Evolutionary conservation across 2,888 invertebrate species (phyloP).

Genomic region (Netelia fuscicornis): DNA sequence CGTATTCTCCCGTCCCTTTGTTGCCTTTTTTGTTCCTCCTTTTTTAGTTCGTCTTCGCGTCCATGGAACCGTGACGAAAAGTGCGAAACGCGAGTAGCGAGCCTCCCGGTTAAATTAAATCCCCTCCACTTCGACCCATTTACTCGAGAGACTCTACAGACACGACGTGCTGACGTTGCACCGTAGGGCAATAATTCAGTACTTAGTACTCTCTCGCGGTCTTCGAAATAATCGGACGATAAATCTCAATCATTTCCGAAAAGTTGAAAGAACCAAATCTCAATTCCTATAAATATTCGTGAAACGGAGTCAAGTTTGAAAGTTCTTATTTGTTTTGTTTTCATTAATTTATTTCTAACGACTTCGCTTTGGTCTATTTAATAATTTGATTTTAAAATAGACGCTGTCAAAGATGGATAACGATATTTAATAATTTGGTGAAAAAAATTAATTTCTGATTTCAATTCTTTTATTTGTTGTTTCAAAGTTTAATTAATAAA

Average conservation of each 20-base stretch:
- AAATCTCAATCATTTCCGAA: constrained; percentile 59
- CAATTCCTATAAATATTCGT: constrained; percentile 38
- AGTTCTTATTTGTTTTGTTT: neutral
- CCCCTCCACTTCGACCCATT: neutral
- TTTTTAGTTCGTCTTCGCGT: constrained; percentile 7
- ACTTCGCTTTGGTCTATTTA: neutral
- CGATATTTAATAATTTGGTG: no score
- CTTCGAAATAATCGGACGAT: constrained; percentile 27
- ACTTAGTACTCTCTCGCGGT: neutral
- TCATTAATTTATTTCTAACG: neutral
- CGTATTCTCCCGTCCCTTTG: constrained; percentile 8
- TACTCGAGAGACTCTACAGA: constrained; percentile 21
- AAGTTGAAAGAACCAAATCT: constrained; percentile 33
- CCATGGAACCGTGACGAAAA: constrained; percentile 47
- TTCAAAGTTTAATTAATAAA: no score
- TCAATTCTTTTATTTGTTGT: no score
- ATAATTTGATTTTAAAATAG: neutral
- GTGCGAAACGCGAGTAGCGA: constrained; percentile 33
- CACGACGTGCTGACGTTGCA: constrained; percentile 19
- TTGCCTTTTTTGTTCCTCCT: constrained; percentile 17
- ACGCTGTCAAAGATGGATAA: neutral
- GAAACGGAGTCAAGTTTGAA: neutral
- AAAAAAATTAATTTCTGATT: no score
- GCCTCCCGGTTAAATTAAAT: neutral
- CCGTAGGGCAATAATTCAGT: constrained; percentile 30